Evolutionary conservation across 2,888 invertebrate species (phyloP).

Genomic region (Drosophila eohydei): DNA sequence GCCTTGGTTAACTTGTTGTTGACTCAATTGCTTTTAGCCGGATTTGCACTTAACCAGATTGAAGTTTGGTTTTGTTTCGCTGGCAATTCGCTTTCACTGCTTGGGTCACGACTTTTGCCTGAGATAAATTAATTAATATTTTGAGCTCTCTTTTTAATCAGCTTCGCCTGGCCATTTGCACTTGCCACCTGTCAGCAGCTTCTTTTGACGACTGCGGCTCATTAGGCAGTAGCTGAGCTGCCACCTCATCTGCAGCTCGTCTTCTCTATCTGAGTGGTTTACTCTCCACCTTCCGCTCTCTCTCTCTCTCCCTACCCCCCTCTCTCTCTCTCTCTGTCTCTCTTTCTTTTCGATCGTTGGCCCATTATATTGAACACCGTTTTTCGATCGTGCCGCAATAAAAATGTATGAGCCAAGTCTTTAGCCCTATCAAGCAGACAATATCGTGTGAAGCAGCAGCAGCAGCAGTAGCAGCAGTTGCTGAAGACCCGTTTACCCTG

Average conservation of each 20-base stretch:
- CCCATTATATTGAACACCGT: constrained; percentile 77
- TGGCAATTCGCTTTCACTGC: constrained; percentile 59
- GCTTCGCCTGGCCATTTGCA: constrained; percentile 34
- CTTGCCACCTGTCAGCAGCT: constrained; percentile 51
- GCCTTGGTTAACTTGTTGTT: constrained; percentile 45
- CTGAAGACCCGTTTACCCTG: constrained; percentile 49
- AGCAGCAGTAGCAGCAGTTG: constrained; percentile 22
- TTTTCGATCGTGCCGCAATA: constrained; percentile 78
- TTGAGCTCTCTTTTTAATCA: constrained; percentile 65
- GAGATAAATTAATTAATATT: constrained; percentile 72
- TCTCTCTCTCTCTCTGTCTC: neutral
- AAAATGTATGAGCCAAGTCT: constrained; percentile 74
- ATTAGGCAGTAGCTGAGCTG: constrained; percentile 50
- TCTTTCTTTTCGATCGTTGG: constrained; percentile 29
- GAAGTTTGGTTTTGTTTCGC: constrained; percentile 6
- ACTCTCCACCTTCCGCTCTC: neutral
- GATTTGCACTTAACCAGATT: constrained; percentile 34
- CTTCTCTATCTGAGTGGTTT: constrained; percentile 7
- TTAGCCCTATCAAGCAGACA: constrained; percentile 67
- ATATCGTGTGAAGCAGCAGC: constrained; percentile 76
- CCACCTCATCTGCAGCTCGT: constrained; percentile 23
- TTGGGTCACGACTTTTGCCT: constrained; percentile 59
- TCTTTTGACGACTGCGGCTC: constrained; percentile 30
- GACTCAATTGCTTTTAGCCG: constrained; percentile 49
- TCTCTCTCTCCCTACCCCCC: no score